A percentile compares a stretch with the other conserved stretches of the same genome.
phyloP scores from a whole-genome alignment of 35 echinoderm and acorn worm species.

The Hemicentrotus pulcherrimus region DNA sequence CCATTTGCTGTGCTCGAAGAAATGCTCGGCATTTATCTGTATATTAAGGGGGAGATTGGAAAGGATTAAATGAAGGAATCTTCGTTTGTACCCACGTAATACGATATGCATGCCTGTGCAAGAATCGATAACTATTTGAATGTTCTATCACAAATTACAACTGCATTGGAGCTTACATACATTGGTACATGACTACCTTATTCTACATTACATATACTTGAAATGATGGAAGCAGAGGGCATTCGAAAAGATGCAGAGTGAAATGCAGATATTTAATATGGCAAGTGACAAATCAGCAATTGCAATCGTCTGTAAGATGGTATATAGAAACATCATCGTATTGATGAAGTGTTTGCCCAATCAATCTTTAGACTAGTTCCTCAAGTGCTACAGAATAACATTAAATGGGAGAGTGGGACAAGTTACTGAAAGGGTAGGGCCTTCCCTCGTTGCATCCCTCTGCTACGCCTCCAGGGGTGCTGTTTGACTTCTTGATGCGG shows the following conservation, averaged over 20 bases:
- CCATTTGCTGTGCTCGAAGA: background rate
- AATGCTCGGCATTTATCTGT: background rate
- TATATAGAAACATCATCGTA: no score
- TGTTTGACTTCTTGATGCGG: slow-evolving; percentile 31
- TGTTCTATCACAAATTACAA: background rate
- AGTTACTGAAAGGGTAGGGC: background rate
- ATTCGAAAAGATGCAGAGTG: background rate
- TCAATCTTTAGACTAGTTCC: no score
- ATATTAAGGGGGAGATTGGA: background rate
- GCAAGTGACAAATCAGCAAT: background rate
- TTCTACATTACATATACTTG: background rate
- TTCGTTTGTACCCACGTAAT: no score
- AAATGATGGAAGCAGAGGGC: background rate
- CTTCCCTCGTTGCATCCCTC: background rate
- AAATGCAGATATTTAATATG: background rate
- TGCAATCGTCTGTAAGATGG: background rate
- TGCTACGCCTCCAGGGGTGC: background rate
- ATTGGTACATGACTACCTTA: no score
- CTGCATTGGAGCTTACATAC: background rate
- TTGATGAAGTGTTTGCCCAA: background rate
- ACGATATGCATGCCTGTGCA: background rate
- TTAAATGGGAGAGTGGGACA: no score
- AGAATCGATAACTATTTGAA: background rate
- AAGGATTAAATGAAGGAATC: background rate
- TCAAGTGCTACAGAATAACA: background rate